phyloP scores from a whole-genome alignment of 1,140 invertebrate genomes.

The Atopsyche davidsoni region DNA sequence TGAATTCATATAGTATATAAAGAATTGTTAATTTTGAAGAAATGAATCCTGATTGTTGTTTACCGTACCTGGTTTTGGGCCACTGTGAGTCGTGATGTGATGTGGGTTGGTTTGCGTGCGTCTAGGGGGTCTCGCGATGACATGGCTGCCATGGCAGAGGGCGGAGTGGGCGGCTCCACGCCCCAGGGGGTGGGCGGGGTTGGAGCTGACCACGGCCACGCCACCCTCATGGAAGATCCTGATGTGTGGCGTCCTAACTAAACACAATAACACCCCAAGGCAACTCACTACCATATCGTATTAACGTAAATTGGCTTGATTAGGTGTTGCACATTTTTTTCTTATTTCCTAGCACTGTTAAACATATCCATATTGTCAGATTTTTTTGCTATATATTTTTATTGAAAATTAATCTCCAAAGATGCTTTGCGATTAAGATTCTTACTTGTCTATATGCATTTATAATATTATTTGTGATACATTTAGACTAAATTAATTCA shows the following conservation, averaged over 20 bases:
- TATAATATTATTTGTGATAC: no score
- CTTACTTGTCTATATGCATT: no score
- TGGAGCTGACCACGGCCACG: constrained; percentile 60
- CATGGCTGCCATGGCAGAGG: constrained; percentile 72
- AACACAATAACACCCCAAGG: constrained; percentile 44
- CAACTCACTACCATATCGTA: no score
- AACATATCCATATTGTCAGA: no score
- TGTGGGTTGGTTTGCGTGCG: constrained; percentile 8
- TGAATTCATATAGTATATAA: no score
- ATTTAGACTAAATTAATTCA: no score
- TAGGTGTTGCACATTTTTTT: constrained; percentile 2
- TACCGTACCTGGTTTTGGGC: background rate
- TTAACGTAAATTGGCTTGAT: constrained; percentile 39
- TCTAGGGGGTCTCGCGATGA: constrained; percentile 74
- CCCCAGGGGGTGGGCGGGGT: constrained; percentile 47
- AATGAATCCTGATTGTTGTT: no score
- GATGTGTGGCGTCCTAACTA: constrained; percentile 86
- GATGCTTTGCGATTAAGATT: no score
- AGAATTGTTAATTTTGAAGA: no score
- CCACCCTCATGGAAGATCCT: constrained; percentile 81
- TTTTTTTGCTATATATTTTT: no score
- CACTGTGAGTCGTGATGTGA: background rate
- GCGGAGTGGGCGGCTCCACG: constrained; percentile 54
- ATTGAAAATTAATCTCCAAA: no score
- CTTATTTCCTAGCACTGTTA: background rate